Evolutionary conservation across 2,113 vertebrate genomes (phyloP), one percentile per base, ranked within the genome.

Genomic region (Fukomys damarensis): DNA sequence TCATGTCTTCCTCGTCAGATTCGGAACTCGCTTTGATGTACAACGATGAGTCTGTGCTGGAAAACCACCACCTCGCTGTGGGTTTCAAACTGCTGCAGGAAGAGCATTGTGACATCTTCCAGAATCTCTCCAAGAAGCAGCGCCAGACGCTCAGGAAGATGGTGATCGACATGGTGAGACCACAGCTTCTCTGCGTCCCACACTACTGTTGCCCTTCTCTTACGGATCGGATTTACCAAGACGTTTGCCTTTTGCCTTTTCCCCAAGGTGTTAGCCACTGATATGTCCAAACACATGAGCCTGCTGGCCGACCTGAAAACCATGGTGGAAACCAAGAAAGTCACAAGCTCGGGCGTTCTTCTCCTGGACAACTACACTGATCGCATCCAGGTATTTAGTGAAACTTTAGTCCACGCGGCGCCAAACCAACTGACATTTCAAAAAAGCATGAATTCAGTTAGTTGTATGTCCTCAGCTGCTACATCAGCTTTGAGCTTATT

Each of bases 231-330:
- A 61, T 11, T 2, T 65, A 30, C 84, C 97, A 80, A 92, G 66
- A 68, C 30, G n/a, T 41, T 20, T 63, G 0, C 76, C 20, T 96
- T 96, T 65, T 3, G 19, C 86, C 68, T 96, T 92, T 65, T 65
- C 12, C 28, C 82, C 74, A 97, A 99, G 99, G 99, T 99, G 2
- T 98, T 99, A 98, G 99, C 99, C 2, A 99, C 99, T 0, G 99
- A 99, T 97, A 99, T 99, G 99, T 99, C 99, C 41, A 99, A 99
- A 97, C 99, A 99, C 91, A 99, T 99, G 99, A 99, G 99, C 86
- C 98, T 99, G 92, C 97, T 99, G 95, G 99, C 99, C 28, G 99
- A 99, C 97, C 98, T 99, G 95, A 99, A 99, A 98, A 99, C 99
- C 0, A 99, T 99, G 99, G 99, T 99, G 86, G 99, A 99, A 97